Base-by-base conservation (phyloP, 1,140 invertebrate species). In the Anagrus nilaparvatae region DNA sequence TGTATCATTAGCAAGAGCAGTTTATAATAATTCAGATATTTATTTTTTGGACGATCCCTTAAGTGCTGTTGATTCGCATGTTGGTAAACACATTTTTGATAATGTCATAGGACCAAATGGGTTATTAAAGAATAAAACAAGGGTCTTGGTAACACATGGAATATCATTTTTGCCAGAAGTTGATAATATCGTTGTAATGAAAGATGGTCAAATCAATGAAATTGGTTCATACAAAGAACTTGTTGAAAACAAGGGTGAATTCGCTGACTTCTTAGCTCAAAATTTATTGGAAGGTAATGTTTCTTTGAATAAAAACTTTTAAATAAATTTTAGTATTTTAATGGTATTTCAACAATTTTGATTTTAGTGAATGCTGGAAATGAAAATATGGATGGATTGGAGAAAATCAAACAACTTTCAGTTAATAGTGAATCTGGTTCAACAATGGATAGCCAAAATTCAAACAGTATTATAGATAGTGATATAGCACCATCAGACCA, bases 11-110 rank as follows among this genome's bases (percentile, higher is more conserved):
- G 95, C 95, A 0, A 73, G 95, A 55, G 92, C 94, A 18, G 86
- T 97, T 16, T 98, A 97, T 60, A 81, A 76, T 50, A 77, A 94
- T 61, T 77, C 84, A 2, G 90, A 98, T 57, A 73, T 94, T 31
- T 95, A 93, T 62, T 79, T 90, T 51, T 67, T 98, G 49, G 95
- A 99, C 61, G 94, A 98, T 76, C 93, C 94, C 2, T 71, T 99
- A 12, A 93, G 90, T 56, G 92, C 94, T 8, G 88, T 98, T 3
- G 94, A 97, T 63, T 81, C 86, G 25, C 91, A 97, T 63, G 93
- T 97, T 13, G 88, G 89, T 7, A 90, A 90, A 65, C 90, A 96
- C 58, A 94, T 97, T 43, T 97, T 97, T 60, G 89, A 97, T 48
- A 81, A 92, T 57, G 81, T 89, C 29, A 78, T 87, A 42, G 86